These are phyloP conservation scores for Pogonocichla stellata DNA, from an alignment of 2,113 vertebrate genomes.

Conservation along the genomic window DNA sequence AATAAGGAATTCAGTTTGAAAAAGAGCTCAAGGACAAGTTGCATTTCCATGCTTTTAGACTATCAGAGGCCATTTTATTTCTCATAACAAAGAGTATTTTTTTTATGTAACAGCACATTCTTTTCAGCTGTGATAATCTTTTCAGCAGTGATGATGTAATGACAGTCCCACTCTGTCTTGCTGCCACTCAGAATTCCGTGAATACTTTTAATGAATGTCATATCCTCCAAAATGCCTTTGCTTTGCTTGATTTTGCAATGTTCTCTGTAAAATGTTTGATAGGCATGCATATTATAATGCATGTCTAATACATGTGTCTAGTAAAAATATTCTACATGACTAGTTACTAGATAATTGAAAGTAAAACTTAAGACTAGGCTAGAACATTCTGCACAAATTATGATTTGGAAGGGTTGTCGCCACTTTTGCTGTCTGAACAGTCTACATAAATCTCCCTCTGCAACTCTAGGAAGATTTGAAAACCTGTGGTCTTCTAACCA, in stretches of 20 bases:
- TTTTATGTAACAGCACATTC: not conserved
- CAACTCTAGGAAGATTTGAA: not conserved
- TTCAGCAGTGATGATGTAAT: not conserved
- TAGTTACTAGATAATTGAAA: not conserved
- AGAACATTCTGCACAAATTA: not conserved
- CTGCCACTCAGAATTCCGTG: not conserved
- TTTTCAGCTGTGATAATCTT: not conserved
- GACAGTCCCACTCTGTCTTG: not conserved
- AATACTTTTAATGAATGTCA: not conserved
- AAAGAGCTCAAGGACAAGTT: not conserved
- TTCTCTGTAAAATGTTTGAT: not conserved
- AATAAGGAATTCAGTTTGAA: not conserved
- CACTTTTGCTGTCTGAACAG: not conserved
- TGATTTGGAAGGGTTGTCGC: not conserved
- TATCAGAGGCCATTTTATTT: not conserved
- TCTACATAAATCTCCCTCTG: not conserved
- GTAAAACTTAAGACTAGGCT: not conserved
- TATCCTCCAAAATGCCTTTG: not conserved
- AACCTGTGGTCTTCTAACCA: not conserved
- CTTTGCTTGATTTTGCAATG: not conserved
- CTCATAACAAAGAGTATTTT: not conserved
- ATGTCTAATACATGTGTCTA: not conserved
- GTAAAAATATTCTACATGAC: not conserved
- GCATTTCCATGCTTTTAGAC: not conserved
- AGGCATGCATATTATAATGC: not conserved